A percentile compares a stretch with the other conserved stretches of the same genome.
These are phyloP conservation scores for Origma solitaria DNA, from an alignment of 2,113 vertebrate species.

Conservation along the genomic window DNA sequence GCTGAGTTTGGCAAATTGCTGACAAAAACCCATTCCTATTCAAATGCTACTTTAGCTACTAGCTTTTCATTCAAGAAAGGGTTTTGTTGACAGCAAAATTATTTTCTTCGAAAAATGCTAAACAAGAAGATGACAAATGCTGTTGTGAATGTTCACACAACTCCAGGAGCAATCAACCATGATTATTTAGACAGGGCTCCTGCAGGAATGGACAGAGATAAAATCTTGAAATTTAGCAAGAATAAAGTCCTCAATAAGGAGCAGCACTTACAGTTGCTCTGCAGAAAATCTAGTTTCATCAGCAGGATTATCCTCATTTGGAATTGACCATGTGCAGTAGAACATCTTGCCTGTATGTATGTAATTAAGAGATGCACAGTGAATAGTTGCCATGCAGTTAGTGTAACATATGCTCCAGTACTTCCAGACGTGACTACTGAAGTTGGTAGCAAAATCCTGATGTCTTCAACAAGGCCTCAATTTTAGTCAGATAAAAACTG, in stretches of 20 bases:
- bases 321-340: constrained; percentile 41
- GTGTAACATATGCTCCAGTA: constrained; percentile 26
- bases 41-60: background rate
- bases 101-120: constrained; percentile 36
- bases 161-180: constrained; percentile 10
- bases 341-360: constrained; percentile 42
- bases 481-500: background rate
- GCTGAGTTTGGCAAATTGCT: background rate
- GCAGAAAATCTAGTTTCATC: background rate
- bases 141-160: constrained; percentile 20
- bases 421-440: constrained; percentile 27
- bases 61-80: constrained; percentile 5
- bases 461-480: constrained; percentile 11
- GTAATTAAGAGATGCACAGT: constrained; percentile 46
- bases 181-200: background rate
- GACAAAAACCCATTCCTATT: background rate
- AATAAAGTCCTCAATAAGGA: background rate
- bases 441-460: constrained; percentile 31
- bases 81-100: constrained; percentile 49
- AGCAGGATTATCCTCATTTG: background rate
- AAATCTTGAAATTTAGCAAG: constrained; percentile 17
- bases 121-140: constrained; percentile 48
- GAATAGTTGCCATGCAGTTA: constrained; percentile 44
- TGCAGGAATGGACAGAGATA: background rate
- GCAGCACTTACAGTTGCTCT: background rate